Evolutionary conservation across 2,888 invertebrate genomes (phyloP).

Genomic region (Hydraecia micacea): DNA sequence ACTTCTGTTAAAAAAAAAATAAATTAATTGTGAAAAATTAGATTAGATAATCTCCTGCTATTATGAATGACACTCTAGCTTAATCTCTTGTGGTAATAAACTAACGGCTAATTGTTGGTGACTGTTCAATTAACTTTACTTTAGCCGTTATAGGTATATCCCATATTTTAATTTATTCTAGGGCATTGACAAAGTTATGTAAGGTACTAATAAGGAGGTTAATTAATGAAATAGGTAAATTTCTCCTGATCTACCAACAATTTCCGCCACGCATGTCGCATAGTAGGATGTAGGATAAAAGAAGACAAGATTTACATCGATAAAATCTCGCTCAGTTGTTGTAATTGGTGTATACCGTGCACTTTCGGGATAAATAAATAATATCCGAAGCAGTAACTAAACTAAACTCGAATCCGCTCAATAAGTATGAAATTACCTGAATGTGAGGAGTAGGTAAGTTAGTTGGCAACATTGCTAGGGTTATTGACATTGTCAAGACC

Average conservation of each 20-base stretch:
- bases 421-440: not conserved
- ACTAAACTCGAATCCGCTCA: not conserved
- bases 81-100: not conserved
- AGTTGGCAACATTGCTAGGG: conserved; percentile 1
- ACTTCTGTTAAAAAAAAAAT: too few species aligned
- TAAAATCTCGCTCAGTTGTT: not conserved
- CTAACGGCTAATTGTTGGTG: not conserved
- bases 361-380: not conserved
- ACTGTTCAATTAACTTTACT: not conserved
- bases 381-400: not conserved
- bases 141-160: not conserved
- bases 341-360: too few species aligned
- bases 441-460: not conserved
- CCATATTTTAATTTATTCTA: not conserved
- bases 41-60: conserved; percentile 26
- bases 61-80: not conserved
- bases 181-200: not conserved
- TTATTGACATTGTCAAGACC: not conserved
- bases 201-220: too few species aligned
- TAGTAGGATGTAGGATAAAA: not conserved
- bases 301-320: not conserved
- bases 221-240: not conserved
- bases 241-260: not conserved
- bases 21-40: too few species aligned
- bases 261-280: not conserved